A percentile compares a stretch with the other conserved stretches of the same genome.
phyloP scores from a whole-genome alignment of 2,797 vertebrate genomes.

The Girardinus metallicus region DNA sequence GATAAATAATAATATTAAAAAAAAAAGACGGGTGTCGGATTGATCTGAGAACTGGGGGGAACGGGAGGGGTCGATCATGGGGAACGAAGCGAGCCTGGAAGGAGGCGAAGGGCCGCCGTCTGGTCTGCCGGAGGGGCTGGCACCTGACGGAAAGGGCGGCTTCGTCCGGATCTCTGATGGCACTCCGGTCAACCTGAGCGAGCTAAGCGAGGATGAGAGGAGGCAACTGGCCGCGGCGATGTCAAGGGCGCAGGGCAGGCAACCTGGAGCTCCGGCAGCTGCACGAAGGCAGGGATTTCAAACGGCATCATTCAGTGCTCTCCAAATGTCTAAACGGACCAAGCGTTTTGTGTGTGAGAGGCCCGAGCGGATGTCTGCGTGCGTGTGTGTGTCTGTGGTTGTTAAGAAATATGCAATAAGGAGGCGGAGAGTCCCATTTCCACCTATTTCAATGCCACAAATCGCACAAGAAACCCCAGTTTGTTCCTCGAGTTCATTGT shows the following conservation, averaged over 20 bases:
- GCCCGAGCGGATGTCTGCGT: slow-evolving; percentile 23
- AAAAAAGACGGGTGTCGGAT: slow-evolving; percentile 49
- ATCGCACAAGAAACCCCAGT: slow-evolving; percentile 19
- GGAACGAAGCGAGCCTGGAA: slow-evolving; percentile 96
- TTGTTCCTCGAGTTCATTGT: slow-evolving; percentile 13
- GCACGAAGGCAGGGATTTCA: slow-evolving; percentile 83
- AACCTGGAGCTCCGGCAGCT: slow-evolving; percentile 82
- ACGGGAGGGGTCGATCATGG: slow-evolving; percentile 86
- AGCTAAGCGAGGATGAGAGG: slow-evolving; percentile 90
- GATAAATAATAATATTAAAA: slow-evolving; percentile 35
- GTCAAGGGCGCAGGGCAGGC: slow-evolving; percentile 93
- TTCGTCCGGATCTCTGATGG: slow-evolving; percentile 85
- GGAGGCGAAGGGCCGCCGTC: slow-evolving; percentile 84
- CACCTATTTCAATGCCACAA: slow-evolving; percentile 61
- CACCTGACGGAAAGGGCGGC: slow-evolving; percentile 83
- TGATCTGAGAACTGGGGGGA: slow-evolving; percentile 48
- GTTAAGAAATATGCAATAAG: slow-evolving; percentile 23
- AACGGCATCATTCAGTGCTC: slow-evolving; percentile 6
- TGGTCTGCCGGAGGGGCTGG: slow-evolving; percentile 84
- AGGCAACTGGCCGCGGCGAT: slow-evolving; percentile 90
- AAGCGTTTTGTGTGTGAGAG: neutral
- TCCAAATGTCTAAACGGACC: slow-evolving; percentile 3
- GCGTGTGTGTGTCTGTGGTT: slow-evolving; percentile 36
- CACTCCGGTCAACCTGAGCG: slow-evolving; percentile 87
- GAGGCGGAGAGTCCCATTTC: slow-evolving; percentile 32